A percentile compares a stretch with the other conserved stretches of the same genome.
Evolutionary conservation across 2,113 vertebrate species (phyloP).

Genomic region (Cyprinodon brontotheroides): DNA sequence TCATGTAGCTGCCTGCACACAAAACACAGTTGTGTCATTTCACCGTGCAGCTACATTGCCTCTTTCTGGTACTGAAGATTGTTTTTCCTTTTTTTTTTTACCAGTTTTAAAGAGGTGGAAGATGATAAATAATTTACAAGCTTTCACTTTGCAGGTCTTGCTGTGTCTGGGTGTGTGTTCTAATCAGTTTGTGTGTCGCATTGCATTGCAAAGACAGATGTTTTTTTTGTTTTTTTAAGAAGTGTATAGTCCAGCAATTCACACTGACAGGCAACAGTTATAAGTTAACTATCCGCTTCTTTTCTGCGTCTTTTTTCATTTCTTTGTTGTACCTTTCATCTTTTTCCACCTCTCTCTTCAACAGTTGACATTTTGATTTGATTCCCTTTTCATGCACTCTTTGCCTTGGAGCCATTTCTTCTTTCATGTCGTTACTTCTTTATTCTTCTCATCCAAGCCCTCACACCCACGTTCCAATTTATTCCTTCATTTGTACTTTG

Average conservation of each 20-base stretch:
- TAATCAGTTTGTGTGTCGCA: conserved; percentile 19
- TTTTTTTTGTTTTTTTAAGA: conserved; percentile 28
- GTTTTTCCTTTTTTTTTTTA: conserved; percentile 13
- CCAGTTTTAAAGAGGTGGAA: conserved; percentile 56
- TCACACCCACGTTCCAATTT: too few species aligned
- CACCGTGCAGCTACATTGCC: conserved; percentile 21
- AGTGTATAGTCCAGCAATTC: conserved; percentile 14
- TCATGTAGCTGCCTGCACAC: conserved; percentile 28
- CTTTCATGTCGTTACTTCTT: not conserved
- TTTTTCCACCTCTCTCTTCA: conserved; percentile 2
- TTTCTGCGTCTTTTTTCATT: conserved; percentile 1
- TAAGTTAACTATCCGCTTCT: conserved; percentile 28
- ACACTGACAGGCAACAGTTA: conserved; percentile 48
- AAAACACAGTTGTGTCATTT: conserved; percentile 55
- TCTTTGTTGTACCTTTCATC: not conserved
- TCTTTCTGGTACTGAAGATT: conserved; percentile 46
- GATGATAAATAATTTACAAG: conserved; percentile 63
- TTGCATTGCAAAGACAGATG: conserved; percentile 4
- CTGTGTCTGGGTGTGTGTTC: conserved; percentile 18
- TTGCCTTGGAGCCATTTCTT: conserved; percentile 3
- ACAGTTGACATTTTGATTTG: conserved; percentile 20
- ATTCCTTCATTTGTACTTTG: not conserved
- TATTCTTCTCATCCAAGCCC: not conserved
- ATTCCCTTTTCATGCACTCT: not conserved
- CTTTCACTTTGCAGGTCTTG: conserved; percentile 54